Evolutionary conservation across 1,140 invertebrate species (phyloP).

Genomic region (Diploscapter pachys): DNA sequence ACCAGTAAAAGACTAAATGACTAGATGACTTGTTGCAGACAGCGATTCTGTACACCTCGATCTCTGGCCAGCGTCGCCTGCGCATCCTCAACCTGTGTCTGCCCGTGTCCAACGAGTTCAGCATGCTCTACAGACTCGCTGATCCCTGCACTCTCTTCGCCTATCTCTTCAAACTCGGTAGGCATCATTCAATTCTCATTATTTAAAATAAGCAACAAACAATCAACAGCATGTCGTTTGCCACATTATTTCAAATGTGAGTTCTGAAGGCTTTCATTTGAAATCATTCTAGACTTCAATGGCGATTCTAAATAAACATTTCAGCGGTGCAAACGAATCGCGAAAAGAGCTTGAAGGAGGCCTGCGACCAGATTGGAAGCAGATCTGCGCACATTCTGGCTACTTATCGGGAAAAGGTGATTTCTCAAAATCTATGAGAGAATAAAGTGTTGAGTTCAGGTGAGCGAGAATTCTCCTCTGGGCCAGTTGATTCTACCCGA

Average conservation of each 20-base stretch:
- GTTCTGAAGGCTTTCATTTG: too few species aligned
- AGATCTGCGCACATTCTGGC: slow-evolving; percentile 85
- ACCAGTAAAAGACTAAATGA: slow-evolving; percentile 78
- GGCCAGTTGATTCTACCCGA: slow-evolving; percentile 96
- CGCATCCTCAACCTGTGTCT: slow-evolving; percentile 89
- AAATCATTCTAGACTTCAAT: too few species aligned
- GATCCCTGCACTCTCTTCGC: slow-evolving; percentile 90
- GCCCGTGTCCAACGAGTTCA: slow-evolving; percentile 81
- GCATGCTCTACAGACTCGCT: slow-evolving; percentile 84
- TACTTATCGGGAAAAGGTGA: slow-evolving; percentile 61
- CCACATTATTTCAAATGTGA: too few species aligned
- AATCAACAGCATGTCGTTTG: too few species aligned
- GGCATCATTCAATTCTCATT: slow-evolving; percentile 13
- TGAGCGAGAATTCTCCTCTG: slow-evolving; percentile 48
- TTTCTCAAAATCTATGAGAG: slow-evolving; percentile 20
- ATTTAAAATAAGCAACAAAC: slow-evolving; percentile 64
- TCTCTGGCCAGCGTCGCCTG: slow-evolving; percentile 80
- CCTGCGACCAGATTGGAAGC: slow-evolving; percentile 63
- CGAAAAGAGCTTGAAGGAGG: slow-evolving; percentile 65
- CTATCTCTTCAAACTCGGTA: slow-evolving; percentile 72
- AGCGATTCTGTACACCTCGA: slow-evolving; percentile 88
- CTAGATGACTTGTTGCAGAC: slow-evolving; percentile 69
- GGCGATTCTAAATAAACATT: slow-evolving; percentile 58
- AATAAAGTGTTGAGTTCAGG: not conserved
- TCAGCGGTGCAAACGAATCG: slow-evolving; percentile 40